Evolutionary conservation across 2,888 invertebrate species (phyloP).

Genomic region (Drosophila anceps): DNA sequence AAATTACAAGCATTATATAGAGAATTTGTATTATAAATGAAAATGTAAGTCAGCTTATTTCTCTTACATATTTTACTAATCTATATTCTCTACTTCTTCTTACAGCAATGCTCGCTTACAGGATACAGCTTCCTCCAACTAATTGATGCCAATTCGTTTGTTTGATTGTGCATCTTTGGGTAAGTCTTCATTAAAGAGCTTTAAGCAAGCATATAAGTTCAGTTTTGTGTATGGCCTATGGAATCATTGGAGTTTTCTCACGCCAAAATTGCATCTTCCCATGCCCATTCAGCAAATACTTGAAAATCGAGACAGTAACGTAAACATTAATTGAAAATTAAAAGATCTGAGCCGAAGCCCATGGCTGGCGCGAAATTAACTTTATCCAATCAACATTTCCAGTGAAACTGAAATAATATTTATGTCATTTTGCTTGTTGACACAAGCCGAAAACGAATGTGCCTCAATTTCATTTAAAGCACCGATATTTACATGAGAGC

Average conservation of each 20-base stretch:
- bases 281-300: not conserved
- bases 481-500: constrained; percentile 50
- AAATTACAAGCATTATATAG: too few species aligned
- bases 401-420: constrained; percentile 59
- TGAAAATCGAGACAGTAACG: constrained; percentile 22
- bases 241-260: constrained; percentile 4
- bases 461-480: constrained; percentile 48
- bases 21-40: not conserved
- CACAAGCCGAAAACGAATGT: constrained; percentile 27
- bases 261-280: not conserved
- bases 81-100: not conserved
- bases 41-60: not conserved
- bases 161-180: not conserved
- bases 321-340: constrained; percentile 42
- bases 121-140: not conserved
- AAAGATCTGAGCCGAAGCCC: constrained; percentile 7
- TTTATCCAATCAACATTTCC: constrained; percentile 16
- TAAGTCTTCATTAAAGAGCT: constrained; percentile 3
- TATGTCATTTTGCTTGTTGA: constrained; percentile 46
- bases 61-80: not conserved
- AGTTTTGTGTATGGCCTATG: not conserved
- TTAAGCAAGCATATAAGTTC: not conserved
- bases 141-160: constrained; percentile 1
- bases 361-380: constrained; percentile 13
- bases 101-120: not conserved